Conservation (phyloP, 1,140 invertebrate genomes). For the Psilanteris sp. region DNA sequence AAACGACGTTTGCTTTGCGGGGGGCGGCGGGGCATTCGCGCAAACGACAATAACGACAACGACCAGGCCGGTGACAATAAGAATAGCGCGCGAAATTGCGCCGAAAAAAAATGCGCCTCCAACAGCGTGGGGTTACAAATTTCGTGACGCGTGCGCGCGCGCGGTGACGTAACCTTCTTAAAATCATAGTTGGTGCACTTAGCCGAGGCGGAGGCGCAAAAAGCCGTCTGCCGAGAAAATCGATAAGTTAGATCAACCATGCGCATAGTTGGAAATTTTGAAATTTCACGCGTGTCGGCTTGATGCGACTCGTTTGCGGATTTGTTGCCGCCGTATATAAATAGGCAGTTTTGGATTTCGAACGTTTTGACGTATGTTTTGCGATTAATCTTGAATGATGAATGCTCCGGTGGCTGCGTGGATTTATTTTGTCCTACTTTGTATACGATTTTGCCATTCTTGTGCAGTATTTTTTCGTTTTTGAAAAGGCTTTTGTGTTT, state of each 20-base stretch:
- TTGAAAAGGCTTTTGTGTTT: too few relatives aligned
- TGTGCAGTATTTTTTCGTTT: too few relatives aligned
- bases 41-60: not conserved
- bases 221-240: constrained; percentile 50
- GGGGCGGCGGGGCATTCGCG: not conserved
- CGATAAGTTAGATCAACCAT: constrained; percentile 49
- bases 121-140: constrained; percentile 32
- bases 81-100: not conserved
- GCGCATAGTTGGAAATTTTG: constrained; percentile 37
- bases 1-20: not conserved
- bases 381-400: too few relatives aligned
- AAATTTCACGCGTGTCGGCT: constrained; percentile 16
- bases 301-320: too few relatives aligned
- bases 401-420: too few relatives aligned
- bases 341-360: too few relatives aligned
- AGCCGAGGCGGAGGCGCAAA: constrained; percentile 21
- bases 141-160: not conserved
- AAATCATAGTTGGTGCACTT: constrained; percentile 47
- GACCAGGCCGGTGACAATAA: too few relatives aligned
- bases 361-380: too few relatives aligned
- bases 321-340: too few relatives aligned
- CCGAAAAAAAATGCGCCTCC: not conserved
- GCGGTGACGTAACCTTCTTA: constrained; percentile 37
- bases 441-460: too few relatives aligned
- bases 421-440: too few relatives aligned